Evolutionary conservation across 2,888 invertebrate species (phyloP), one percentile per base, ranked within the genome.

Genomic region (Drosophila ustulata): DNA sequence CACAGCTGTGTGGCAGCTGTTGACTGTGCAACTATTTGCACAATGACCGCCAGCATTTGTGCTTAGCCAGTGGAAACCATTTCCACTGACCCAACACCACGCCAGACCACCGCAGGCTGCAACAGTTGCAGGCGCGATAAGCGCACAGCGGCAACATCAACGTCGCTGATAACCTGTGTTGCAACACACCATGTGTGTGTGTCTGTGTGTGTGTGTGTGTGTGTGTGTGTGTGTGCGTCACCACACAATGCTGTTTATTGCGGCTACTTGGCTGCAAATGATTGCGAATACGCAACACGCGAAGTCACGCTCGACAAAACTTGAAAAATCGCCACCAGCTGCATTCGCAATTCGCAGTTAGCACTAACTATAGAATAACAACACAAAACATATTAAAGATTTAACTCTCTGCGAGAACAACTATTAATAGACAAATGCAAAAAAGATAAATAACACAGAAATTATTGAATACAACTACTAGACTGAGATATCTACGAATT

Each of bases 201-300:
- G 6, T 8, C 9, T n/a, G n/a, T n/a, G n/a, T n/a, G n/a, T n/a
- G 8, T 8, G 25, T 39, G 47, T 32, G 46, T 63, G 37, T 30
- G 47, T 32, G 52, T 51, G 37, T 28, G 28, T 34, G 47, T 47
- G 43, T 55, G 43, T 25, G 25, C 64, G 76, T 41, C 56, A 64
- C 47, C 47, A 41, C 52, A 70, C 62, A 80, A 53, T 76, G 67
- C 62, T 41, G 53, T 65, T 66, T 64, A 64, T 74, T 78, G 67
- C 55, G 68, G 65, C 46, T 49, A 66, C 64, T 78, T 81, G 72
- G 62, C 52, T 66, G 64, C 8, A 83, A 76, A 68, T 77, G 50
- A 83, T 78, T 73, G 63, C 69, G 69, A 57, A 56, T 52, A 74
- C 67, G 51, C 47, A 9, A 46, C 39, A 32, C 7, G 4, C 28